phyloP scores from a whole-genome alignment of 2,797 vertebrate species.

The Triplophysa yarkandensis region DNA sequence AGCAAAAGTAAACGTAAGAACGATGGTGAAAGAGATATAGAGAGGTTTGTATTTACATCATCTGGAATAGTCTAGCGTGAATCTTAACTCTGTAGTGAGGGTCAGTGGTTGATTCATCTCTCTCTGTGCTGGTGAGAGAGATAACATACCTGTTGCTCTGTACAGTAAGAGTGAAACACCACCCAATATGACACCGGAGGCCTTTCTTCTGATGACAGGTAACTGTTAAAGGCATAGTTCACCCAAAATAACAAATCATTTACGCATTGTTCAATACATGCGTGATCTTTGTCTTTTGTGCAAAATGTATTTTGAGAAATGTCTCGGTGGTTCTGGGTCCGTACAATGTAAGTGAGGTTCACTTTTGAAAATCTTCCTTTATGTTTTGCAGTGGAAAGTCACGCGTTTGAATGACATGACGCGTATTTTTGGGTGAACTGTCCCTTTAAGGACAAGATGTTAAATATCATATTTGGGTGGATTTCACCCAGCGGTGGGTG shows the following conservation, averaged over 20 bases:
- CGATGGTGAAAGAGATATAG: not conserved
- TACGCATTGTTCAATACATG: too few species aligned
- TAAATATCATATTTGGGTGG: constrained; percentile 1
- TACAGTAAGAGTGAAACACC: constrained; percentile 23
- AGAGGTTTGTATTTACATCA: constrained; percentile 32
- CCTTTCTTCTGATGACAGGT: too few species aligned
- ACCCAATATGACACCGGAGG: not conserved
- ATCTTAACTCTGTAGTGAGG: constrained; percentile 27
- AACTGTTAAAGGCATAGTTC: too few species aligned
- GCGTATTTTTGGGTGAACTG: not conserved
- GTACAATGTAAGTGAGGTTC: too few species aligned
- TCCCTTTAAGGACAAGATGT: not conserved
- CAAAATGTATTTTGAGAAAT: too few species aligned
- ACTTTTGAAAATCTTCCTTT: too few species aligned
- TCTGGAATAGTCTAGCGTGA: constrained; percentile 18
- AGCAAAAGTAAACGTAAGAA: not conserved
- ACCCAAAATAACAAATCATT: too few species aligned
- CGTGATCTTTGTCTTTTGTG: too few species aligned
- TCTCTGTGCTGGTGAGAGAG: constrained; percentile 46
- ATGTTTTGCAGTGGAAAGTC: too few species aligned
- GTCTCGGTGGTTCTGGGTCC: too few species aligned
- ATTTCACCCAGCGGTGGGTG: constrained; percentile 20
- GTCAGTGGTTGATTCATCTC: constrained; percentile 27
- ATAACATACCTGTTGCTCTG: constrained; percentile 34
- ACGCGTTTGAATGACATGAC: too few species aligned